These are phyloP conservation scores for Xiphorhynchus elegans DNA, from an alignment of 2,113 vertebrate genomes.

Conservation along the genomic window DNA sequence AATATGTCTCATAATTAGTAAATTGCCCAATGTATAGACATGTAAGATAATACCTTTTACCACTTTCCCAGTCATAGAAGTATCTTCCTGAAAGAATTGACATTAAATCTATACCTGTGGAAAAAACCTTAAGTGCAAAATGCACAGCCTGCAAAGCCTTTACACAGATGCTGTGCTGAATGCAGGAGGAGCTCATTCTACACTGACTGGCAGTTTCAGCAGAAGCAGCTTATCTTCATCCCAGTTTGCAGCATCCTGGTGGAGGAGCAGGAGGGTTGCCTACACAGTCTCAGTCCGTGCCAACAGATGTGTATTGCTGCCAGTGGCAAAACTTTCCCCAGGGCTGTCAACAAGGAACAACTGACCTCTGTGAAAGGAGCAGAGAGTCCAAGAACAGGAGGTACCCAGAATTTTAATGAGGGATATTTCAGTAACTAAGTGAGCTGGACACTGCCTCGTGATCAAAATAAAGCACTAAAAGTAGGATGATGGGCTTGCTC, in stretches of 20 bases:
- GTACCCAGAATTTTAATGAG: background rate
- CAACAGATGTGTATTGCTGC: background rate
- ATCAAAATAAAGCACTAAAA: background rate
- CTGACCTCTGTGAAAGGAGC: background rate
- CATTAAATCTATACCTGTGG: background rate
- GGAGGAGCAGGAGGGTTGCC: background rate
- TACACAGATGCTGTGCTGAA: accelerated
- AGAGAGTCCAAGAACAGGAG: background rate
- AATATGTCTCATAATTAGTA: background rate
- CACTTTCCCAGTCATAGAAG: background rate
- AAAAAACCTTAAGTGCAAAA: background rate
- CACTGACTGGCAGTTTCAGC: accelerated
- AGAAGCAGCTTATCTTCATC: background rate
- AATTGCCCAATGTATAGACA: background rate
- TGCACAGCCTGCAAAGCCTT: background rate
- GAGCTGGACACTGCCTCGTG: background rate
- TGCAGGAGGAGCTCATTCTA: background rate
- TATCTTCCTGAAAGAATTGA: background rate
- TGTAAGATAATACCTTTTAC: background rate
- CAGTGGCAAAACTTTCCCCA: background rate
- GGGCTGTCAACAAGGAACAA: background rate
- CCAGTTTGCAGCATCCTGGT: background rate
- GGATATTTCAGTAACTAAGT: background rate
- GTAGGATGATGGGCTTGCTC: background rate
- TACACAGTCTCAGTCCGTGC: accelerated